Conservation (phyloP, 2,113 vertebrate genomes). For the Carettochelys insculpta region DNA sequence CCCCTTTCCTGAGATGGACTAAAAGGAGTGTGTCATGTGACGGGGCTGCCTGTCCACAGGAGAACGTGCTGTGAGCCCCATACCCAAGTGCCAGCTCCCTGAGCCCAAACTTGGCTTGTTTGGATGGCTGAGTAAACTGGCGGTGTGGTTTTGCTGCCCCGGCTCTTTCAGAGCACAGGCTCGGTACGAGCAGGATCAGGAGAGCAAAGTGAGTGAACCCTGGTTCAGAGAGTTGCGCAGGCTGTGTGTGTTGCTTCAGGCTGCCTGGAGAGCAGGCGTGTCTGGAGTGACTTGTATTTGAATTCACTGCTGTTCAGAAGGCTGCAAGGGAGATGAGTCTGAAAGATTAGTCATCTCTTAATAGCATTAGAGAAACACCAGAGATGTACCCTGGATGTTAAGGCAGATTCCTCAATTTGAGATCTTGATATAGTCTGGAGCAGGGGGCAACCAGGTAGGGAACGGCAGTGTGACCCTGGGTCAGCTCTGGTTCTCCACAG, state of each 20-base stretch:
- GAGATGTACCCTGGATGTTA: not conserved
- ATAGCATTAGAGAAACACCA: not conserved
- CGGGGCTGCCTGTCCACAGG: not conserved
- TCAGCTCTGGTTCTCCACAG: not conserved
- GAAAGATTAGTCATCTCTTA: not conserved
- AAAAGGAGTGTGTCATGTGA: not conserved
- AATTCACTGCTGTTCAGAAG: not conserved
- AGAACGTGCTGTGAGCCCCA: not conserved
- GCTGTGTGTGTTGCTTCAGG: not conserved
- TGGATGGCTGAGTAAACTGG: not conserved
- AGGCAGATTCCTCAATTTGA: not conserved
- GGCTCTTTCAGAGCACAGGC: rapidly evolving
- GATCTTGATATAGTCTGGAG: not conserved
- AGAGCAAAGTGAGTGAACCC: not conserved
- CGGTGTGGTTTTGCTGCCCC: rapidly evolving
- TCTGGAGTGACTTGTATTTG: not conserved
- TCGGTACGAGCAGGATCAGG: not conserved
- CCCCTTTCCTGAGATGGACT: not conserved
- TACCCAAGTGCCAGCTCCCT: conserved; percentile 11
- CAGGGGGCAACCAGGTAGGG: not conserved
- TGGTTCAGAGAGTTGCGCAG: not conserved
- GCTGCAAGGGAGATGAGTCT: not conserved
- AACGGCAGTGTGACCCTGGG: not conserved
- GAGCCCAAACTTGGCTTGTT: conserved; percentile 5
- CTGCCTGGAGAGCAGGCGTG: not conserved